Evolutionary conservation across 2,888 invertebrate genomes (phyloP).

Genomic region (Zele albiditarsus): DNA sequence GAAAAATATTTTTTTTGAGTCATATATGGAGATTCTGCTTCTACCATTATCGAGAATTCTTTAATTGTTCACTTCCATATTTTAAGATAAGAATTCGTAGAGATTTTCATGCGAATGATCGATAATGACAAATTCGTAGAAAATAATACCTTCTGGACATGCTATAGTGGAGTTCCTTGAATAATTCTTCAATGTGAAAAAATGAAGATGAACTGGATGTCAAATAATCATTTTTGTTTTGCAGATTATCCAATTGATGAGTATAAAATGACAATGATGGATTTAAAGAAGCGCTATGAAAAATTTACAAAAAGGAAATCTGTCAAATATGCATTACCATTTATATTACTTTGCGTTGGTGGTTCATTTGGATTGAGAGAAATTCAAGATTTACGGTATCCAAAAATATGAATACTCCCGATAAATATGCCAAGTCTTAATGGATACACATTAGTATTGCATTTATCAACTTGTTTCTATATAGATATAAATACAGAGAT

Average conservation of each 20-base stretch:
- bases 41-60: too few relatives aligned
- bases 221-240: background rate
- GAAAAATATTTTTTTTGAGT: too few relatives aligned
- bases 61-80: too few relatives aligned
- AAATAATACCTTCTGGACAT: too few relatives aligned
- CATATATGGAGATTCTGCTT: too few relatives aligned
- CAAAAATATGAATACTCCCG: background rate
- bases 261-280: background rate
- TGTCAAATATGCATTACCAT: conserved; percentile 26
- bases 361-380: conserved; percentile 26
- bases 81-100: too few relatives aligned
- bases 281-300: background rate
- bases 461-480: background rate
- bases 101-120: too few relatives aligned
- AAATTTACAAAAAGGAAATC: conserved; percentile 6
- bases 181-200: too few relatives aligned
- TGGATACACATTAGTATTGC: background rate
- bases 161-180: too few relatives aligned
- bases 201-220: too few relatives aligned
- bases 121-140: too few relatives aligned
- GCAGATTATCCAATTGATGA: background rate
- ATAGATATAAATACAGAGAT: conserved; percentile 26
- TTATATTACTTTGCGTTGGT: conserved; percentile 25
- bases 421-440: background rate
- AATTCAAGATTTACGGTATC: conserved; percentile 28